These are phyloP conservation scores for Bothrops alternatus DNA, from an alignment of 2,797 vertebrate genomes.

Conservation along the genomic window DNA sequence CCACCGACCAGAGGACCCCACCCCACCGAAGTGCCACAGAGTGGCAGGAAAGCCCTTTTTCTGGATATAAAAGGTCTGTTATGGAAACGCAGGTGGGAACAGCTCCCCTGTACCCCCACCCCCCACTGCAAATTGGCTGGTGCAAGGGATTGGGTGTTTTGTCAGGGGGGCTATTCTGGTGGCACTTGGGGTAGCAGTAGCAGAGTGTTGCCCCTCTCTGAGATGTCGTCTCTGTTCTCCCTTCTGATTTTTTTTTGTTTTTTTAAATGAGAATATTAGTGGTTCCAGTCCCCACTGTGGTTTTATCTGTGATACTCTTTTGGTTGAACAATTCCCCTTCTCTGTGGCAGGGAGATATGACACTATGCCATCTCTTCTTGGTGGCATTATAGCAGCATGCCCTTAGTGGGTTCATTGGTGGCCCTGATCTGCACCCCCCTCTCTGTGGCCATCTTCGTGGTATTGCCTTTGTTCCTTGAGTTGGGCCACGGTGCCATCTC, in stretches of 20 bases:
- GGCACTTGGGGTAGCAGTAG: constrained; percentile 34
- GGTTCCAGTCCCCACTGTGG: constrained; percentile 14
- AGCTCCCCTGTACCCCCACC: constrained; percentile 11
- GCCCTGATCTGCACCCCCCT: constrained; percentile 13
- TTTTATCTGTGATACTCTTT: constrained; percentile 19
- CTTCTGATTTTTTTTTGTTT: not conserved
- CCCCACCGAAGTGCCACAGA: constrained; percentile 16
- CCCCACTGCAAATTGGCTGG: constrained; percentile 28
- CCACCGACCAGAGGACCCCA: constrained; percentile 20
- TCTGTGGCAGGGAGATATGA: constrained; percentile 16
- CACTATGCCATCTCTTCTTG: constrained; percentile 1
- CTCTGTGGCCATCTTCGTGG: not conserved
- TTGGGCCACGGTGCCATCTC: constrained; percentile 16
- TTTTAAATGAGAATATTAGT: not conserved
- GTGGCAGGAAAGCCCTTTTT: constrained; percentile 40
- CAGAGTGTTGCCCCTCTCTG: constrained; percentile 17
- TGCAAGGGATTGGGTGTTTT: constrained; percentile 20
- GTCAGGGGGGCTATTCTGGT: constrained; percentile 28
- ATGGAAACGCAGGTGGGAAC: constrained; percentile 21
- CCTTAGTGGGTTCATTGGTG: constrained; percentile 20
- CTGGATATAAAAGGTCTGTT: constrained; percentile 37
- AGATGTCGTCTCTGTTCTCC: constrained; percentile 1
- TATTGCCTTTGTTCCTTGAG: not conserved
- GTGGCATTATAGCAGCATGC: constrained; percentile 8
- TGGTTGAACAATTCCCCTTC: constrained; percentile 13